Evolutionary conservation across 1,140 invertebrate genomes (phyloP).

Genomic region (Drosophila willistoni): DNA sequence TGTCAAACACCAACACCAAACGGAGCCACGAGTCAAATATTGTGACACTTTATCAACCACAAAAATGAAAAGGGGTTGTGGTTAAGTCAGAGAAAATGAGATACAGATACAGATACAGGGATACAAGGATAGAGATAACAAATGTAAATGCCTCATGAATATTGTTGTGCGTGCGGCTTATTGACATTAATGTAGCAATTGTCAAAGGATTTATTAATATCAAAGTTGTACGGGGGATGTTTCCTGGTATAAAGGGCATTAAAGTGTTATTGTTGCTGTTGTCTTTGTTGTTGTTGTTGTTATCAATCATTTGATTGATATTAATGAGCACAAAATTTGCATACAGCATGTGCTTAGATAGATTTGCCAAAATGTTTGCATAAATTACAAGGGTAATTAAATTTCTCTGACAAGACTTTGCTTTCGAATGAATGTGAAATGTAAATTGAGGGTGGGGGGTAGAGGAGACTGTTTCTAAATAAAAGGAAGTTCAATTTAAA

Average conservation of each 20-base stretch:
- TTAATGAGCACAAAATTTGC: constrained; percentile 80
- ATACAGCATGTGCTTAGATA: constrained; percentile 42
- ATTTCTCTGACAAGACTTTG: constrained; percentile 42
- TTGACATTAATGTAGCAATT: constrained; percentile 83
- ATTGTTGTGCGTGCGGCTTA: constrained; percentile 68
- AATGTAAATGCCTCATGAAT: constrained; percentile 62
- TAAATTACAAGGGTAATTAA: constrained; percentile 76
- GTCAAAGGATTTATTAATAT: constrained; percentile 82
- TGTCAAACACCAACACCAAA: constrained; percentile 55
- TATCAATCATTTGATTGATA: constrained; percentile 82
- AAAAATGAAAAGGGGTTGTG: constrained; percentile 45
- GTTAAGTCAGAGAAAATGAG: constrained; percentile 16
- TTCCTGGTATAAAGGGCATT: constrained; percentile 9
- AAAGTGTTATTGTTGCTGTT: constrained; percentile 29
- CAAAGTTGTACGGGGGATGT: constrained; percentile 29
- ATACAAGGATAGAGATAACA: constrained; percentile 23
- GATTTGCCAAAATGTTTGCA: constrained; percentile 65
- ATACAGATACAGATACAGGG: constrained; percentile 45
- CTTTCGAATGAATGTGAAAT: constrained; percentile 42
- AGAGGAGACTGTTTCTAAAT: neutral
- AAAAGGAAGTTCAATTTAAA: constrained; percentile 32
- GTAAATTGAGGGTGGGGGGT: neutral
- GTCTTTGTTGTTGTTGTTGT: constrained; percentile 48
- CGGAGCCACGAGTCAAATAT: constrained; percentile 63
- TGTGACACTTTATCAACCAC: constrained; percentile 28